These are phyloP conservation scores for Ichneumoninae sp. DNA, from an alignment of 2,888 invertebrate species.

Conservation along the genomic window DNA sequence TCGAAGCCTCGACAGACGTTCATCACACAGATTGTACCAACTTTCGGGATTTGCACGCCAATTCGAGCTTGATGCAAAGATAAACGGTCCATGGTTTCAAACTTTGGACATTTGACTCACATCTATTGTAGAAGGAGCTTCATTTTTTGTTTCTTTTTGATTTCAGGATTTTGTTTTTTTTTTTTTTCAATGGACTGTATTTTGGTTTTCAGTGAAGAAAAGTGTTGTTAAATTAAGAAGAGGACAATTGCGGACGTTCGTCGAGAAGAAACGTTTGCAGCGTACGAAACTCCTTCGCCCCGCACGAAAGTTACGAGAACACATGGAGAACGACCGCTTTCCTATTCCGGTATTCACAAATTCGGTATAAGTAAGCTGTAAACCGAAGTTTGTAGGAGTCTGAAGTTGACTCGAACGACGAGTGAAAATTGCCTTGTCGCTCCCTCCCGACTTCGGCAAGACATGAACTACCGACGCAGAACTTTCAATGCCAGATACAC, in stretches of 20 bases:
- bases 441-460: background rate
- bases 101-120: background rate
- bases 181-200: no score
- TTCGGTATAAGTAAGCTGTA: slow-evolving; percentile 9
- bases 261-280: background rate
- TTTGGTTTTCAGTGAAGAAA: no score
- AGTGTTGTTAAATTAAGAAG: no score
- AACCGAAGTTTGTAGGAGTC: background rate
- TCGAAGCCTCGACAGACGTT: background rate
- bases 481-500: background rate
- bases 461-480: background rate
- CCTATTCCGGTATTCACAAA: background rate
- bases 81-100: background rate
- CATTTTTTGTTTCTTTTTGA: no score
- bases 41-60: slow-evolving; percentile 13
- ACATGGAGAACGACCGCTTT: background rate
- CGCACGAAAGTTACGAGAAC: background rate
- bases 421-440: background rate
- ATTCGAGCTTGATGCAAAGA: background rate
- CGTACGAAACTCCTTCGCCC: background rate
- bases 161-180: no score
- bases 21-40: slow-evolving; percentile 9
- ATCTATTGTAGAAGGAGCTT: background rate
- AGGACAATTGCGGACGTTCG: background rate
- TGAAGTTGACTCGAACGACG: slow-evolving; percentile 6